Base-by-base conservation (phyloP, 1,140 invertebrate genomes). In the Meloidogyne exigua region DNA sequence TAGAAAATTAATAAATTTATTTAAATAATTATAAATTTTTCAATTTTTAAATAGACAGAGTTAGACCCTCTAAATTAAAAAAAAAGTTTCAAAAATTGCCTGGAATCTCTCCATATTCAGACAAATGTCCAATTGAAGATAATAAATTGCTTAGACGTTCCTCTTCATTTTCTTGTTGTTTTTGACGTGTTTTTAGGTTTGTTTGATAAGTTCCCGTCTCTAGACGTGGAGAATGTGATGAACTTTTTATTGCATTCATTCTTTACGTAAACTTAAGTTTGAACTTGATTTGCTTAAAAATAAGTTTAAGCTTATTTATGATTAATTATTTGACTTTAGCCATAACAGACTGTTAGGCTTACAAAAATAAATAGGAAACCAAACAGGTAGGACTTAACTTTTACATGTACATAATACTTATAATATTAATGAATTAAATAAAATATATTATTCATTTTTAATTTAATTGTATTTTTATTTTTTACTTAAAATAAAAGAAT, bases 41-140 rank as follows among this genome's bases (percentile, higher is more conserved):
- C n/a, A n/a, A n/a, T n/a, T n/a, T n/a, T n/a, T n/a, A n/a, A n/a
- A n/a, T n/a, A n/a, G n/a, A n/a, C n/a, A n/a, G n/a, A n/a, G n/a
- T n/a, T n/a, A n/a, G n/a, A n/a, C n/a, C n/a, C n/a, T n/a, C n/a
- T n/a, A n/a, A n/a, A n/a, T n/a, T n/a, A n/a, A n/a, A n/a, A n/a
- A n/a, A n/a, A n/a, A n/a, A 3, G 7, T 32, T 32, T 32, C 21
- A 68, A 39, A 39, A 39, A 39, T 0, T 39, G 10, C 76, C 76
- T 72, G 76, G 76, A 73, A 78, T 67, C 18, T 78, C 76, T 13
- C 76, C 76, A 62, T 78, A 68, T 36, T 67, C 74, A 13, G 76
- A 66, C 12, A 78, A 18, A 42, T 78, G 71, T 0, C 64, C 65
- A 13, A 78, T 78, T 18, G 76, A 78, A 63, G 72, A 76, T 10